Evolutionary conservation across 1,140 invertebrate species (phyloP), one percentile per base, ranked within the genome.

Genomic region (Polyergus mexicanus): DNA sequence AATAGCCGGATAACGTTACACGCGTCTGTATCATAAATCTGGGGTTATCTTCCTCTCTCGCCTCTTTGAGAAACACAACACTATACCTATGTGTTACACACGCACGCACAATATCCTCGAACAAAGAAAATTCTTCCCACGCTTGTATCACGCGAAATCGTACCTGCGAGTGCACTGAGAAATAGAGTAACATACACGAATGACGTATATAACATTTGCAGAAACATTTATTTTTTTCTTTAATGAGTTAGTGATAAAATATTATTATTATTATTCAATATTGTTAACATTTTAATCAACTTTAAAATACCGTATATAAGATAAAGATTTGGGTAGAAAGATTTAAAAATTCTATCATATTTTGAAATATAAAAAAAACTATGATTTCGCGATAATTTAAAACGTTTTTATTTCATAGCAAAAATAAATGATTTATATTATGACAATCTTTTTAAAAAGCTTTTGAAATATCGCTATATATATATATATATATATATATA

Each of bases 41-140:
- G 7, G 6, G 41, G n/a, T 80, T 75, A 66, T 65, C 22, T 85
- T 19, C 41, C 22, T 44, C 11, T 56, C 25, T 54, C 19, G 11
- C n/a, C 71, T 58, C 44, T 38, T 25, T 28, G 58, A 65, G 38
- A 28, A 58, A 80, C 19, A 68, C 44, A 58, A 80, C 19, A 68
- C 32, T 69, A 5, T 8, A 19, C 32, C 4, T n/a, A n/a, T 19
- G 7, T 28, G 44, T n/a, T n/a, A 35, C 32, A 77, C 13, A 44
- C 22, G 6, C 44, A 54, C 38, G 6, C 44, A 54, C 38, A n/a
- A 72, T 38, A 28, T 54, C 7, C 47, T 25, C 22, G 51, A 60
- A 89, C 86, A 89, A 90, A 89, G 76, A 72, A 89, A 85, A 90
- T 90, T 89, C 88, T 90, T 90, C 62, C 85, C 87, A 89, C 85